These are phyloP conservation scores for Liodrosophila aerea DNA, from an alignment of 2,888 invertebrate species.

Conservation along the genomic window DNA sequence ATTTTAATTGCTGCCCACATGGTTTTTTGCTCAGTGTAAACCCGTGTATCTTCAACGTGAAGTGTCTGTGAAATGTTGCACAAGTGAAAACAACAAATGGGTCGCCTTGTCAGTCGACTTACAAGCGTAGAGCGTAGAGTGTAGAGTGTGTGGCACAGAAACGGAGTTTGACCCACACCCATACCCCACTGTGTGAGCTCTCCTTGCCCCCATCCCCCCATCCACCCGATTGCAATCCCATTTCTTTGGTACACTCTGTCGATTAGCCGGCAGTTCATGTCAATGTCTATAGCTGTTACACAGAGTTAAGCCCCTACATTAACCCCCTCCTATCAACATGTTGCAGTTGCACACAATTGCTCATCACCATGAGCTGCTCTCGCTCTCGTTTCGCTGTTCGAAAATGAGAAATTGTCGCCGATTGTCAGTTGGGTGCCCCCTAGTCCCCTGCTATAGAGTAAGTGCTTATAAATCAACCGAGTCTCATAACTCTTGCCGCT, in stretches of 20 bases:
- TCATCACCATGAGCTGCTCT: slow-evolving; percentile 55
- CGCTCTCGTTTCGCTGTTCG: slow-evolving; percentile 26
- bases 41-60: slow-evolving; percentile 36
- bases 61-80: slow-evolving; percentile 71
- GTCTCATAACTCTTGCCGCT: slow-evolving; percentile 46
- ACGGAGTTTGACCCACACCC: slow-evolving; percentile 23
- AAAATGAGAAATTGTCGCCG: slow-evolving; percentile 68
- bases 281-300: slow-evolving; percentile 50
- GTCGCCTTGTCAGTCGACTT: slow-evolving; percentile 66
- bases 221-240: slow-evolving; percentile 19
- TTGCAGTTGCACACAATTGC: no score
- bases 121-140: slow-evolving; percentile 29
- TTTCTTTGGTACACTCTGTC: slow-evolving; percentile 48
- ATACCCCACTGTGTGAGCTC: background rate
- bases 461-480: slow-evolving; percentile 62
- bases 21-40: background rate
- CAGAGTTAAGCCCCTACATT: background rate
- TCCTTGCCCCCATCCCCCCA: background rate
- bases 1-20: no score
- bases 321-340: background rate
- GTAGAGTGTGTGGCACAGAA: slow-evolving; percentile 30
- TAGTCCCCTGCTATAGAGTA: background rate
- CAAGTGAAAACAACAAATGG: slow-evolving; percentile 76
- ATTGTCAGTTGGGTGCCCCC: slow-evolving; percentile 55
- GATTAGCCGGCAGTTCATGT: slow-evolving; percentile 68